Percentiles rank a stretch among this genome's conserved stretches.
Evolutionary conservation across 2,888 invertebrate genomes (phyloP).

Genomic region (Endomychus coccineus): DNA sequence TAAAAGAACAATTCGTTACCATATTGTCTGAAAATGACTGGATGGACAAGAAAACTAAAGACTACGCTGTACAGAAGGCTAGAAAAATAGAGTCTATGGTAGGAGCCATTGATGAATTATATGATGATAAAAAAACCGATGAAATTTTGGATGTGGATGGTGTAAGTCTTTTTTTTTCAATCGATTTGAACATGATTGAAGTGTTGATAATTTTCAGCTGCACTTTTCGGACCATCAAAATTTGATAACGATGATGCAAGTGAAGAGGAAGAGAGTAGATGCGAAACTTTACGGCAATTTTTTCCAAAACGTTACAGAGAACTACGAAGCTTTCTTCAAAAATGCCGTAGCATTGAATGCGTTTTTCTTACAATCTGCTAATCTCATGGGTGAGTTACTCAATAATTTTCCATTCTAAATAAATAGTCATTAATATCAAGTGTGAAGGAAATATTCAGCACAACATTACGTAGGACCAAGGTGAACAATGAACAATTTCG

Average conservation of each 20-base stretch:
- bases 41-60: constrained; percentile 26
- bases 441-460: constrained; percentile 22
- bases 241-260: constrained; percentile 24
- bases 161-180: constrained; percentile 25
- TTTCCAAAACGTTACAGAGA: constrained; percentile 4
- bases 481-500: too few species aligned
- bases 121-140: constrained; percentile 26
- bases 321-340: constrained; percentile 11
- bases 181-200: background rate
- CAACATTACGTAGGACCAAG: too few species aligned
- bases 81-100: constrained; percentile 23
- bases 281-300: constrained; percentile 19
- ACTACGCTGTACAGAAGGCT: constrained; percentile 18
- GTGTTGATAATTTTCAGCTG: constrained; percentile 1
- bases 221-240: too few species aligned
- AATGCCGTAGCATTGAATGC: constrained; percentile 12
- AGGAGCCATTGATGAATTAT: constrained; percentile 27
- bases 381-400: constrained; percentile 12
- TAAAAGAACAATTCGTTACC: constrained; percentile 24
- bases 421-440: too few species aligned
- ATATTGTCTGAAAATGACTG: constrained; percentile 22
- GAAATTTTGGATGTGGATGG: constrained; percentile 22
- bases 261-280: constrained; percentile 14
- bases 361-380: constrained; percentile 6
- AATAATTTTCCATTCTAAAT: too few species aligned